Evolutionary conservation across 2,113 vertebrate genomes (phyloP).

Genomic region (Hemicordylus capensis): DNA sequence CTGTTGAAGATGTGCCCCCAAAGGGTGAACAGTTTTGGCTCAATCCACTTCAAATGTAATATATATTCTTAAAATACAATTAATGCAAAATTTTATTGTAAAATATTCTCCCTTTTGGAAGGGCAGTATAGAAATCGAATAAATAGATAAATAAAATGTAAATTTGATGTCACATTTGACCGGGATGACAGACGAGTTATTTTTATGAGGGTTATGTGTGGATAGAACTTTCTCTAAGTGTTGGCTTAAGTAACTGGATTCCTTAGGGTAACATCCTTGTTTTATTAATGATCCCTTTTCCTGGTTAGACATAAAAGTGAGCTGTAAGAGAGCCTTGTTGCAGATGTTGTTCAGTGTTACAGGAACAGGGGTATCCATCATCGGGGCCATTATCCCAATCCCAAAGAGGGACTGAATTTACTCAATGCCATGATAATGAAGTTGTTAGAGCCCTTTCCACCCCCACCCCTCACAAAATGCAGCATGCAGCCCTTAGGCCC

Average conservation of each 20-base stretch:
- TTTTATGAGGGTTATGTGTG: conserved; percentile 36
- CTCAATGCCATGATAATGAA: not conserved
- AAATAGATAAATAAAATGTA: too few relatives aligned
- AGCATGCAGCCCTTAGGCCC: not conserved
- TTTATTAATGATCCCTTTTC: conserved; percentile 52
- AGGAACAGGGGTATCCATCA: conserved; percentile 16
- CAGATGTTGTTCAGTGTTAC: conserved; percentile 1
- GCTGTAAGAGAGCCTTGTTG: conserved; percentile 35
- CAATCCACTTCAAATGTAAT: conserved; percentile 27
- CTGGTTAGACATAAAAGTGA: conserved; percentile 48
- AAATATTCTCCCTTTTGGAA: too few relatives aligned
- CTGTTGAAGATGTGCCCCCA: not conserved
- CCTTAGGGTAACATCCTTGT: conserved; percentile 46
- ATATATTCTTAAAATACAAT: too few relatives aligned
- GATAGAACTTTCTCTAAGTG: conserved; percentile 20
- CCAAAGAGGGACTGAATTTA: not conserved
- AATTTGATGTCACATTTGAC: conserved; percentile 43
- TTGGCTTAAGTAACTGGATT: conserved; percentile 35
- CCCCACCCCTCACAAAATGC: not conserved
- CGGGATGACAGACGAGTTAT: conserved; percentile 35
- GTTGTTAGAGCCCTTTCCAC: not conserved
- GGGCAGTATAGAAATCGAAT: too few relatives aligned
- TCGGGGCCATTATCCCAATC: not conserved
- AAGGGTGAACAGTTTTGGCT: not conserved
- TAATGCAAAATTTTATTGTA: too few relatives aligned